Evolutionary conservation across 2,888 invertebrate species (phyloP), one percentile per base, ranked within the genome.

Genomic region (Leptopterna dolabrata): DNA sequence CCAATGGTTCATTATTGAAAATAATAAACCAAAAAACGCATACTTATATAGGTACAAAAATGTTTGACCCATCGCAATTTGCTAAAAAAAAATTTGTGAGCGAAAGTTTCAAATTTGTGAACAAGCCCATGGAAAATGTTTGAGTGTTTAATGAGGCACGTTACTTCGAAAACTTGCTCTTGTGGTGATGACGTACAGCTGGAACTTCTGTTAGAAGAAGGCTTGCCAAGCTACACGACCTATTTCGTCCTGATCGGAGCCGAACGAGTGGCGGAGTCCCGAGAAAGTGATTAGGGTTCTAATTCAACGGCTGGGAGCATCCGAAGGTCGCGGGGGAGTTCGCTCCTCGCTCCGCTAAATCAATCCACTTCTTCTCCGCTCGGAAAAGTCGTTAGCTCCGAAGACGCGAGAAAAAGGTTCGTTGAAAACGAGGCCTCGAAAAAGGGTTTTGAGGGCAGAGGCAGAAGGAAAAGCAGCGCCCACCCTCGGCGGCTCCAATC

Each of bases 401-500:
- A 41, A 41, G 30, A 41, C 36, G n/a, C 30, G 73, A 73, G 41
- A 73, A 78, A 45, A 78, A 76, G n/a, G 78, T 19, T 43, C n/a
- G 24, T 19, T 45, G 36, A 73, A 73, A 36, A 41, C 73, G 16
- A 78, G 78, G 36, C 41, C 45, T 78, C 29, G 81, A 27, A 81
- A n/a, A 81, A 30, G 29, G 51, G 63, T 1, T 81, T 45, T 1
- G 9, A 14, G 81, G n/a, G n/a, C n/a, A 16, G 55, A 27, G 24
- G 78, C 14, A 78, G n/a, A 27, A 73, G 19, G 45, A 36, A 81
- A 81, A 81, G 81, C 55, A 29, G 81, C 51, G 55, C 63, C 3
- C 83, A 24, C 70, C 41, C 70, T 41, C 47, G 19, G 6, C 63
- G 6, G 63, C n/a, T 16, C 63, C 83, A 83, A 83, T 83, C 83